Evolutionary conservation across 2,113 vertebrate species (phyloP).

Genomic region (Hoplias malabaricus): DNA sequence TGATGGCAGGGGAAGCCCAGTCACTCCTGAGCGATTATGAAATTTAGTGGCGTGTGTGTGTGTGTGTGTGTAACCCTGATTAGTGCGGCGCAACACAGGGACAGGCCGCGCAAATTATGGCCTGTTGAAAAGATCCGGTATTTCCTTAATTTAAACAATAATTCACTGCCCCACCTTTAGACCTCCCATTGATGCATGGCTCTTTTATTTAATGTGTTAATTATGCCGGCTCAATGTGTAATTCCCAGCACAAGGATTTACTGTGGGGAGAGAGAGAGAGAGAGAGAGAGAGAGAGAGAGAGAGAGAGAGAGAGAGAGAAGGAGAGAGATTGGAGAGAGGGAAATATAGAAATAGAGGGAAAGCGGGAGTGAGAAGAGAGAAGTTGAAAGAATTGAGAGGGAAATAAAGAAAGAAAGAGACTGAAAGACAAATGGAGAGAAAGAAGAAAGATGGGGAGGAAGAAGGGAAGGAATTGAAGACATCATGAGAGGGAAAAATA

Average conservation of each 20-base stretch:
- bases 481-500: too few species aligned
- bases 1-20: slow-evolving; percentile 33
- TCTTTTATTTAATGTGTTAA: slow-evolving; percentile 61
- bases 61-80: slow-evolving; percentile 43
- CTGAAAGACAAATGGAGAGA: slow-evolving; percentile 19
- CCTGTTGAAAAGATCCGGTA: slow-evolving; percentile 41
- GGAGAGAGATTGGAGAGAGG: too few species aligned
- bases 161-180: slow-evolving; percentile 53
- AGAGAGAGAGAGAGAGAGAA: slow-evolving; percentile 25
- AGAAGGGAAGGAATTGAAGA: slow-evolving; percentile 18
- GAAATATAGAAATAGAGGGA: slow-evolving; percentile 8
- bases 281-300: slow-evolving; percentile 12
- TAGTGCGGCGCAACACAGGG: slow-evolving; percentile 38
- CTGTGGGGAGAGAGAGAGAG: slow-evolving; percentile 31
- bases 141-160: slow-evolving; percentile 64
- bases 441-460: slow-evolving; percentile 1
- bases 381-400: too few species aligned
- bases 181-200: slow-evolving; percentile 49
- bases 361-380: slow-evolving; percentile 18
- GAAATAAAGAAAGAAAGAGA: slow-evolving; percentile 9
- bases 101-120: slow-evolving; percentile 47
- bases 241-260: slow-evolving; percentile 54
- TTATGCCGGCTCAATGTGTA: slow-evolving; percentile 53
- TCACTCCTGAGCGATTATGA: slow-evolving; percentile 49
- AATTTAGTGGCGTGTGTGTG: slow-evolving; percentile 44